Base-by-base conservation (phyloP, 2,888 invertebrate genomes). In the Andrena praecox region DNA sequence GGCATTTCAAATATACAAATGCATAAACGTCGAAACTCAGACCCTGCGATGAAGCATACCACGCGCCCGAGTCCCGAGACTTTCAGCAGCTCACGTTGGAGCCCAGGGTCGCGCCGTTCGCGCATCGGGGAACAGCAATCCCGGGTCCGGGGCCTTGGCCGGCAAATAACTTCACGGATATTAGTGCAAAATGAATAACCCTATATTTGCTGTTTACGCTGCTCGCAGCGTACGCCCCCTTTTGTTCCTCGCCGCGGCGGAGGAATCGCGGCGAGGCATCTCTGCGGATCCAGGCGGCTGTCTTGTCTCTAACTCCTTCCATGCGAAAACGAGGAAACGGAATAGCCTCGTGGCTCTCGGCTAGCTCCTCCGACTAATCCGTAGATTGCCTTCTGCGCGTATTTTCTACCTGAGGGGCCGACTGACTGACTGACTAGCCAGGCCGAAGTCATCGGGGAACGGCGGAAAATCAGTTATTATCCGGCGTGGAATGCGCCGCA, bases 381-480 rank as follows among this genome's bases (percentile, higher is more conserved):
- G 85, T 89, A 88, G 92, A 92, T 92, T 92, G 90, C 87, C 89
- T 91, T 90, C 82, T 80, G 72, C 84, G 77, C 80, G 80, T 62
- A 56, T 85, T 83, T 74, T 78, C 88, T 91, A 91, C 91, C 91
- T 91, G 91, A 85, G 82, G 84, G 76, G 83, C 82, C 82, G 84
- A 85, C 87, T 84, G 85, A 84, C 76, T 85, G 82, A 87, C 85
- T 83, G 87, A 88, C 77, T 86, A 78, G 85, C 87, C 78, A 74
- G 71, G 56, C 33, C 63, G 62, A 64, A 86, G 76, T 85, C 83
- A 86, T 82, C 80, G 59, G 74, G 20, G 48, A 73, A 72, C 60
- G 76, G 73, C 87, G 66, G 71, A 82, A 80, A 89, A 90, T 90
- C 89, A 82, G 83, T 88, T 85, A 85, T 90, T 89, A 90, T 90